Conservation (phyloP, 2,888 invertebrate genomes). For the Ophioninae sp. region DNA sequence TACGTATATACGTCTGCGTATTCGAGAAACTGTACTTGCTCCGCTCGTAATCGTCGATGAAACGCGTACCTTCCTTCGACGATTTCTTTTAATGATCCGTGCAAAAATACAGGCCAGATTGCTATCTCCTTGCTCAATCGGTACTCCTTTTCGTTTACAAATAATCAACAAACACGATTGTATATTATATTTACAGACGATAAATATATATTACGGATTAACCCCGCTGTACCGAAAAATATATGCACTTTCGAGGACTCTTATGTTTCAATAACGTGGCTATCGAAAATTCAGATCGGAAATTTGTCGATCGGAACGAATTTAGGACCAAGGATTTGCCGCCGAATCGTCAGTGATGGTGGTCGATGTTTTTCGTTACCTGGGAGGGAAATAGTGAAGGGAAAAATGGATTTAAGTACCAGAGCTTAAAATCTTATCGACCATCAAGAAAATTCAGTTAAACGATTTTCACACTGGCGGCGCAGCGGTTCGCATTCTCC, state of each 20-base stretch:
- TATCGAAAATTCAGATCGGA: neutral
- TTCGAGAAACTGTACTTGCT: conserved; percentile 22
- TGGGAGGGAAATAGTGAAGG: neutral
- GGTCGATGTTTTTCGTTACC: neutral
- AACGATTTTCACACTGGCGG: no score
- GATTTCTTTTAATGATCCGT: neutral
- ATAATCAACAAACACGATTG: neutral
- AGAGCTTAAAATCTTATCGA: no score
- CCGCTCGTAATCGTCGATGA: neutral
- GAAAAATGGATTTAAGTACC: no score
- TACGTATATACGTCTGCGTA: neutral
- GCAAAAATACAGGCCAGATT: neutral
- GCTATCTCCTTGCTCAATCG: neutral
- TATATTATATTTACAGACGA: neutral
- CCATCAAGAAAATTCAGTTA: no score
- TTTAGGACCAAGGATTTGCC: neutral
- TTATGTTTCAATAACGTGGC: neutral
- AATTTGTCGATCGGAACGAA: neutral
- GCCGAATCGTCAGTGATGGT: neutral
- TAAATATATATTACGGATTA: neutral
- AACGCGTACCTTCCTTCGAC: neutral
- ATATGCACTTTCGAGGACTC: neutral
- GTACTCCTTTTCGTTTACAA: neutral
- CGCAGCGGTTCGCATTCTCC: no score
- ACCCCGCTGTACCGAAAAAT: neutral